These are phyloP conservation scores for Zaprionus ornatus DNA, from an alignment of 1,140 invertebrate species.

Conservation along the genomic window DNA sequence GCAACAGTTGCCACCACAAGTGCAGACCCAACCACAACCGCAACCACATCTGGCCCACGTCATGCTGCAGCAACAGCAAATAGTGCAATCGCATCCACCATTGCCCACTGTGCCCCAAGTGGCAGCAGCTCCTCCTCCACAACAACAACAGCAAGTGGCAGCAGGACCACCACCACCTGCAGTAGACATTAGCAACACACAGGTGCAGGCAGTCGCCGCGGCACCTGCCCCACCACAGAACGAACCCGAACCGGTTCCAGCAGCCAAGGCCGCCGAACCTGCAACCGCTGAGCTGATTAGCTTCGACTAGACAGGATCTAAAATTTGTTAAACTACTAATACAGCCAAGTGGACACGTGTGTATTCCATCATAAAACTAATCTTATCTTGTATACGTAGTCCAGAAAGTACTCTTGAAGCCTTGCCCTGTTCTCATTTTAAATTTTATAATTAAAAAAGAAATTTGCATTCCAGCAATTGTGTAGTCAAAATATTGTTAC, in stretches of 20 bases:
- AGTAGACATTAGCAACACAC: slow-evolving; percentile 56
- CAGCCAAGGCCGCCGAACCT: slow-evolving; percentile 83
- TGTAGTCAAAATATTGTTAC: neutral
- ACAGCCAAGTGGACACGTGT: neutral
- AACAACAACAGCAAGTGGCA: neutral
- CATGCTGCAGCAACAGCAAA: slow-evolving; percentile 80
- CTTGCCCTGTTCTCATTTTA: neutral
- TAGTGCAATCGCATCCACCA: slow-evolving; percentile 69
- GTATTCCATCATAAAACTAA: slow-evolving; percentile 31
- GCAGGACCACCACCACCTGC: slow-evolving; percentile 62
- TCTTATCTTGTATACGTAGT: slow-evolving; percentile 20
- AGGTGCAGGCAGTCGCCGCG: slow-evolving; percentile 67
- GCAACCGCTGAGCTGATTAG: slow-evolving; percentile 89
- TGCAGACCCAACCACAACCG: slow-evolving; percentile 22
- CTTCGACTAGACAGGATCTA: slow-evolving; percentile 86
- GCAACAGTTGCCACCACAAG: slow-evolving; percentile 64
- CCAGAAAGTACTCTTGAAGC: neutral
- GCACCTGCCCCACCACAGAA: slow-evolving; percentile 83
- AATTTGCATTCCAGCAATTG: neutral
- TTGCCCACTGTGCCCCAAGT: slow-evolving; percentile 29
- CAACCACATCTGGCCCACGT: slow-evolving; percentile 79
- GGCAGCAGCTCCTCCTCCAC: slow-evolving; percentile 63
- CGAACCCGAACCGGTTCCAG: slow-evolving; percentile 62
- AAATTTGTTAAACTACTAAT: slow-evolving; percentile 7
- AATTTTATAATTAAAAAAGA: neutral